Conservation (phyloP, 1,140 invertebrate species). For the Aphidius ervi region DNA sequence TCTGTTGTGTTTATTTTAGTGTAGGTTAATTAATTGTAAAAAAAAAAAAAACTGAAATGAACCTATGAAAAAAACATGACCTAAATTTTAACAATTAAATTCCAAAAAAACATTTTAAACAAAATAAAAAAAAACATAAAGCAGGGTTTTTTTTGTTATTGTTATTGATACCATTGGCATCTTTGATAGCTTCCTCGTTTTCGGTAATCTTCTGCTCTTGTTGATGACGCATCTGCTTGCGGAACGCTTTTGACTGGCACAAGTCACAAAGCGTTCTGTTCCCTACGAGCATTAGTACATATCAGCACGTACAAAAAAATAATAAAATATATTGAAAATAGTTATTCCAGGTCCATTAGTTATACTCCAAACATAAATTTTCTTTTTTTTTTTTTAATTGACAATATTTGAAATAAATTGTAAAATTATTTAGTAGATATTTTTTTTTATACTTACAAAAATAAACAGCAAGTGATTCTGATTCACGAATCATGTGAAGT, state of each 20-base stretch:
- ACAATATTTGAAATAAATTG: background rate
- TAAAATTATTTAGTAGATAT: background rate
- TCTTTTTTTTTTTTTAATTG: background rate
- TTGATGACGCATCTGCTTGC: conserved; percentile 63
- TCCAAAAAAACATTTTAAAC: background rate
- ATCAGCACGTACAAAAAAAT: conserved; percentile 23
- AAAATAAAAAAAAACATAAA: conserved; percentile 4
- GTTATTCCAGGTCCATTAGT: too few relatives aligned
- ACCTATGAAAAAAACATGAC: too few relatives aligned
- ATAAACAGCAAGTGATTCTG: conserved; percentile 82
- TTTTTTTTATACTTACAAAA: conserved; percentile 73
- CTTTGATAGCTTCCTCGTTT: conserved; percentile 52
- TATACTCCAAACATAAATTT: background rate
- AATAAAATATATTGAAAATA: conserved; percentile 13
- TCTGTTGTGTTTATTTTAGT: too few relatives aligned
- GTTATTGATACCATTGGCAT: conserved; percentile 39
- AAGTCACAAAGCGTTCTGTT: conserved; percentile 82
- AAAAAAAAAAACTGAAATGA: too few relatives aligned
- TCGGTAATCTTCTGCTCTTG: conserved; percentile 55
- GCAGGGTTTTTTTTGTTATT: conserved; percentile 16
- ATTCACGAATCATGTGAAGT: conserved; percentile 74
- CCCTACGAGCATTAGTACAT: conserved; percentile 60
- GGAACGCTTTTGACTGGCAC: conserved; percentile 68
- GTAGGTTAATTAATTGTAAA: too few relatives aligned
- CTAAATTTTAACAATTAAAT: too few relatives aligned